These are phyloP conservation scores for Drosophila anomelani DNA, from an alignment of 2,888 invertebrate genomes.

Conservation along the genomic window DNA sequence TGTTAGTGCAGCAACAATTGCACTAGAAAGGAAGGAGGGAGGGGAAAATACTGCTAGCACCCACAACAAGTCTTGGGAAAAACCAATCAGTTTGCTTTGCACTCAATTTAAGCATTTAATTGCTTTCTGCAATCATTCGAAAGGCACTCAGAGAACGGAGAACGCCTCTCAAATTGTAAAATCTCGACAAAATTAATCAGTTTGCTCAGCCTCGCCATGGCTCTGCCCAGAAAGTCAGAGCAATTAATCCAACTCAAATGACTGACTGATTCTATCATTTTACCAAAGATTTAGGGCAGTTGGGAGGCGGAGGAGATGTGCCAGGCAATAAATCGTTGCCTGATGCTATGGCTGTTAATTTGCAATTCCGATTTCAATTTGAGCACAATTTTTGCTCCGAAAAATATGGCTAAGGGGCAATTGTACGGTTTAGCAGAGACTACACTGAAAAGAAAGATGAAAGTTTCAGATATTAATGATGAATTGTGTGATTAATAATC, in stretches of 20 bases:
- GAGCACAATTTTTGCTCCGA: slow-evolving; percentile 69
- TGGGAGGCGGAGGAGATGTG: slow-evolving; percentile 28
- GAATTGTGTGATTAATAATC: not conserved
- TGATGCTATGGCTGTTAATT: slow-evolving; percentile 77
- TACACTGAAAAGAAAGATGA: slow-evolving; percentile 1
- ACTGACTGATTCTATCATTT: slow-evolving; percentile 58
- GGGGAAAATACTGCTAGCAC: not conserved
- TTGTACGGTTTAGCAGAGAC: slow-evolving; percentile 24
- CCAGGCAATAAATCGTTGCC: slow-evolving; percentile 71
- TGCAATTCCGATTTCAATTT: slow-evolving; percentile 84
- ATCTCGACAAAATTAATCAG: slow-evolving; percentile 82
- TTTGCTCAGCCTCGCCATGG: slow-evolving; percentile 43
- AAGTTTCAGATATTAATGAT: accelerated
- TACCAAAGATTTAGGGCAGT: not conserved
- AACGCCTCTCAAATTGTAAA: slow-evolving; percentile 56
- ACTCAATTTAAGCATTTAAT: slow-evolving; percentile 59
- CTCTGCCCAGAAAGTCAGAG: slow-evolving; percentile 24
- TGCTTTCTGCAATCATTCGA: slow-evolving; percentile 63
- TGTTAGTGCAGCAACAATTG: not conserved
- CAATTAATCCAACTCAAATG: slow-evolving; percentile 79
- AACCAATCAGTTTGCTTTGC: slow-evolving; percentile 46
- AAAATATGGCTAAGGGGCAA: slow-evolving; percentile 70
- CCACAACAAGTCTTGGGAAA: not conserved
- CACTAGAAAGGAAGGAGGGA: not conserved
- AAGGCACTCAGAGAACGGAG: slow-evolving; percentile 55